Percentiles rank a stretch among this genome's conserved stretches.
These are phyloP conservation scores for Rhizoglyphus robini DNA, from an alignment of 1,140 invertebrate species.

Conservation along the genomic window DNA sequence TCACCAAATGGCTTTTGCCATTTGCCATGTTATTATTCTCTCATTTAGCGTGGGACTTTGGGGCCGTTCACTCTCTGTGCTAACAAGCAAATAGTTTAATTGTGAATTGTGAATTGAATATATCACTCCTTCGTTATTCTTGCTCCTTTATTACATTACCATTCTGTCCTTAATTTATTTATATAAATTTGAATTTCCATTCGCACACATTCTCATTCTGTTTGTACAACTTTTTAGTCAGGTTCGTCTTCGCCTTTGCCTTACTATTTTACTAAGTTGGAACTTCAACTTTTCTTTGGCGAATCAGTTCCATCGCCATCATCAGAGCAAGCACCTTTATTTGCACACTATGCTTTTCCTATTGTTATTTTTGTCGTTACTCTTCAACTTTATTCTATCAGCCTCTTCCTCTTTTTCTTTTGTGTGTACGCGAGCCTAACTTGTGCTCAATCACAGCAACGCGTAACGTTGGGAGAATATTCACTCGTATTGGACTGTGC, in stretches of 20 bases:
- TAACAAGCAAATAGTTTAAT: too few relatives aligned
- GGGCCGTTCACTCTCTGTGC: neutral
- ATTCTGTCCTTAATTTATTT: neutral
- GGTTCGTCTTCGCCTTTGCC: too few relatives aligned
- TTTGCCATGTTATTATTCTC: too few relatives aligned
- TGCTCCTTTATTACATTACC: too few relatives aligned
- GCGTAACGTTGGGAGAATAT: neutral
- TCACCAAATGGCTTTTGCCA: too few relatives aligned
- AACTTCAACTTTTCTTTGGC: neutral
- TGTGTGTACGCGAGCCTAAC: neutral
- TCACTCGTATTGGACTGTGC: too few relatives aligned
- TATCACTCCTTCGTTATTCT: too few relatives aligned
- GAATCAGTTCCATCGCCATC: neutral
- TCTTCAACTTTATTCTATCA: neutral
- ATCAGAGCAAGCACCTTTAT: neutral
- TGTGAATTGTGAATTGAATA: too few relatives aligned
- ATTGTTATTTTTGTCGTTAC: neutral
- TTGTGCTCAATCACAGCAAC: neutral
- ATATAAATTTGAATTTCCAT: neutral
- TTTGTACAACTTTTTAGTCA: too few relatives aligned
- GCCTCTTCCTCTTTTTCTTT: neutral
- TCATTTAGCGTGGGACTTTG: neutral
- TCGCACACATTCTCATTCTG: too few relatives aligned
- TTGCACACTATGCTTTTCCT: neutral
- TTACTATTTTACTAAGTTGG: neutral